phyloP scores from a whole-genome alignment of 2,888 invertebrate species.

The Protula sp. region DNA sequence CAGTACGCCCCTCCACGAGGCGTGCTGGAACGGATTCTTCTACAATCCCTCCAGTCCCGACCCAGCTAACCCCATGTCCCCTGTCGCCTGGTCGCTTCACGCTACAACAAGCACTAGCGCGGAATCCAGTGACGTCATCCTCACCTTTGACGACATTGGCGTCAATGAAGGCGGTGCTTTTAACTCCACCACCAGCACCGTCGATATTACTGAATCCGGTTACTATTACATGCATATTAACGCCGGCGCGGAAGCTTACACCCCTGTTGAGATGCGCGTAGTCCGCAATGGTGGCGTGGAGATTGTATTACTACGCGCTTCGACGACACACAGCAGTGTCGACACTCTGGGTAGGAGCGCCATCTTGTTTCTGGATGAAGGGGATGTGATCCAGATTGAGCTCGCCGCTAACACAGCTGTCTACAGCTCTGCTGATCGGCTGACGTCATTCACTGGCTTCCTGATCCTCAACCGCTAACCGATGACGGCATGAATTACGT shows the following conservation, averaged over 20 bases:
- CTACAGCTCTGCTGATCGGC: not conserved
- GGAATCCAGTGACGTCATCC: no score
- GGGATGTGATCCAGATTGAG: not conserved
- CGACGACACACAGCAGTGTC: not conserved
- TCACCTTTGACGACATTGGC: not conserved
- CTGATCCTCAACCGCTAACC: no score
- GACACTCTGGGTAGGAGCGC: not conserved
- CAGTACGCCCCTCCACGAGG: no score
- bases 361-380: not conserved
- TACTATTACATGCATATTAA: not conserved
- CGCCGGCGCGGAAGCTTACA: not conserved
- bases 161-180: not conserved
- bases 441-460: not conserved
- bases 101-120: no score
- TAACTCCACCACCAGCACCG: not conserved
- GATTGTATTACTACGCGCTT: not conserved
- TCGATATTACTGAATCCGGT: not conserved
- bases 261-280: not conserved
- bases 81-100: no score
- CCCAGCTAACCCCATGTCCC: no score
- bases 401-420: not conserved
- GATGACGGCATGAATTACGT: no score
- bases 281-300: not conserved
- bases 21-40: no score
- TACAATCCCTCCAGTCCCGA: no score